Conservation (phyloP, 2,888 invertebrate genomes). For the Drosophila differens region DNA sequence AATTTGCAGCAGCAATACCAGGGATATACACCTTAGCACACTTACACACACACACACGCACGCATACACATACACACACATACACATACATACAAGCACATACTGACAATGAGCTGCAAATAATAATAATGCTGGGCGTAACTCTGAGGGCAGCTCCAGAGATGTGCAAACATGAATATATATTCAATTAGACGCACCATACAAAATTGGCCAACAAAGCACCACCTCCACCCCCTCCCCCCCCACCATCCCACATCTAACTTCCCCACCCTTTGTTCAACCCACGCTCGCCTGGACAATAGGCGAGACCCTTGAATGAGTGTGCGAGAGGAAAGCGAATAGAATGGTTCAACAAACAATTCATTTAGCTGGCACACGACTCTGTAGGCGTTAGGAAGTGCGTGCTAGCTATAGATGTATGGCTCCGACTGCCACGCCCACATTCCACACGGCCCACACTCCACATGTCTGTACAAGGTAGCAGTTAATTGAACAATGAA, state of each 20-base stretch:
- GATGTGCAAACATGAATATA: constrained; percentile 56
- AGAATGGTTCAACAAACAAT: constrained; percentile 47
- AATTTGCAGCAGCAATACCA: constrained; percentile 39
- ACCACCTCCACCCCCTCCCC: not conserved
- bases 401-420: not conserved
- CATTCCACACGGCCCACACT: constrained; percentile 4
- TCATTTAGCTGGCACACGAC: constrained; percentile 57
- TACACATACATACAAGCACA: not conserved
- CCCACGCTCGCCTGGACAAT: constrained; percentile 44
- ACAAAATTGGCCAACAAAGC: constrained; percentile 40
- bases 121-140: constrained; percentile 33
- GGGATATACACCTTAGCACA: not conserved
- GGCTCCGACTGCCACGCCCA: constrained; percentile 42
- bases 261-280: not conserved
- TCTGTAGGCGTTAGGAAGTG: constrained; percentile 18
- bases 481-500: constrained; percentile 75
- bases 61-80: not conserved
- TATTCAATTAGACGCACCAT: constrained; percentile 63
- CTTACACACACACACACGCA: not conserved
- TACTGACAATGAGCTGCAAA: constrained; percentile 33
- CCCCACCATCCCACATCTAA: not conserved
- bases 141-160: constrained; percentile 8
- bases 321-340: constrained; percentile 14
- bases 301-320: constrained; percentile 17
- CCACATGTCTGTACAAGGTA: constrained; percentile 38